A percentile compares a stretch with the other conserved stretches of the same genome.
Evolutionary conservation across 2,888 invertebrate genomes (phyloP).

Genomic region (Galerucella calmariensis): DNA sequence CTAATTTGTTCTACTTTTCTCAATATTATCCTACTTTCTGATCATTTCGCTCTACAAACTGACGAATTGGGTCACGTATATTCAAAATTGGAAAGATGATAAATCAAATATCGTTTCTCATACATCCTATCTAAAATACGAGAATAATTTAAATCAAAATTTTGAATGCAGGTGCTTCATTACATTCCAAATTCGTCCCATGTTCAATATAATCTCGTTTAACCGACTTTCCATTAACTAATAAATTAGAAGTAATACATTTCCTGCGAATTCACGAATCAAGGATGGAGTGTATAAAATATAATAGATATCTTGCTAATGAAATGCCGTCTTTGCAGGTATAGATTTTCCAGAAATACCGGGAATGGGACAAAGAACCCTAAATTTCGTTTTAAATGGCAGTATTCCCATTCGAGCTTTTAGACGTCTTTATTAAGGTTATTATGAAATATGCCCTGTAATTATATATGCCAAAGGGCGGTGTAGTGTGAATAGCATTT

Average conservation of each 20-base stretch:
- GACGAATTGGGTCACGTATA: no score
- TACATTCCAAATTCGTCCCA: neutral
- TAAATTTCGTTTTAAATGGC: constrained; percentile 6
- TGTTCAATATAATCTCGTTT: neutral
- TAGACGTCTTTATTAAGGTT: constrained; percentile 8
- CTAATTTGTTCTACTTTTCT: no score
- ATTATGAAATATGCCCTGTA: neutral
- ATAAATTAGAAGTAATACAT: constrained; percentile 16
- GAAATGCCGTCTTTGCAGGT: constrained; percentile 14
- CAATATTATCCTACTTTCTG: no score
- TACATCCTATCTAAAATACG: neutral
- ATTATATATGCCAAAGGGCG: neutral
- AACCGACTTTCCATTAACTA: constrained; percentile 3
- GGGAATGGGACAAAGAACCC: constrained; percentile 15
- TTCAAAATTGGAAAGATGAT: neutral
- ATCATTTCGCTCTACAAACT: no score
- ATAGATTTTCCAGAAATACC: constrained; percentile 15
- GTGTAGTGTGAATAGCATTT: neutral
- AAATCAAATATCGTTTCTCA: neutral
- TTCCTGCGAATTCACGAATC: constrained; percentile 7
- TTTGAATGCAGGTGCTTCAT: constrained; percentile 4
- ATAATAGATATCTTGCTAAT: constrained; percentile 16
- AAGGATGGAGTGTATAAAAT: constrained; percentile 11
- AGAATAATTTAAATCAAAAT: neutral
- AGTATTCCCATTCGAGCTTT: neutral